Evolutionary conservation across 2,888 invertebrate genomes (phyloP).

Genomic region (Autographa pulchrina): DNA sequence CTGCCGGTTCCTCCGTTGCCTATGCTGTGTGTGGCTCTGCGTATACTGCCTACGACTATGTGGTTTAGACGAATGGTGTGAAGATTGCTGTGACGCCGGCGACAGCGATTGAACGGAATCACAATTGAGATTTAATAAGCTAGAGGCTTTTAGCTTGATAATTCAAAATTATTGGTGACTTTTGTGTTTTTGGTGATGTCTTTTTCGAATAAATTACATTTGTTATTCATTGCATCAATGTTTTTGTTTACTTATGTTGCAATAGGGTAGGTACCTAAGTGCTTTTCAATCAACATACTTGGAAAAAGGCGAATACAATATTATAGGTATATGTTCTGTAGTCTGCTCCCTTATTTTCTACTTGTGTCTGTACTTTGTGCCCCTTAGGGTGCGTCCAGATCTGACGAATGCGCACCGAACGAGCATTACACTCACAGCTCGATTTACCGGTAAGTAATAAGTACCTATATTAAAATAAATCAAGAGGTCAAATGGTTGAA

Average conservation of each 20-base stretch:
- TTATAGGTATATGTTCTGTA: no score
- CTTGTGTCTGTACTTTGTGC: no score
- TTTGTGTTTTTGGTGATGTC: neutral
- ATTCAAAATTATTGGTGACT: neutral
- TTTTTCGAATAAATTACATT: neutral
- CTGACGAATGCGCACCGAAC: no score
- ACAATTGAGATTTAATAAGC: neutral
- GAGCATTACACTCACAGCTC: no score
- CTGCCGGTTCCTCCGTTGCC: slow-evolving; percentile 61
- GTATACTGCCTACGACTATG: slow-evolving; percentile 62
- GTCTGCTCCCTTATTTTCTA: no score
- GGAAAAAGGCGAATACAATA: no score
- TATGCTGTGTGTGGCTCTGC: slow-evolving; percentile 61
- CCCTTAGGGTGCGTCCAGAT: no score
- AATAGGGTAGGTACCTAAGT: neutral
- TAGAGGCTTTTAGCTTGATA: neutral
- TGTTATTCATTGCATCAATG: neutral
- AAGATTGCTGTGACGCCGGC: slow-evolving; percentile 49
- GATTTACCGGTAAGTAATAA: no score
- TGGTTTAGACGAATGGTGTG: slow-evolving; percentile 58
- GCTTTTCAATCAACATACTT: no score
- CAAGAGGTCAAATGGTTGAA: no score
- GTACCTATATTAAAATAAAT: no score
- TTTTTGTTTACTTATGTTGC: neutral
- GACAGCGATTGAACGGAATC: slow-evolving; percentile 11